Evolutionary conservation across 1,140 invertebrate species (phyloP), one percentile per base, ranked within the genome.

Genomic region (Trypoxylus dichotomus): DNA sequence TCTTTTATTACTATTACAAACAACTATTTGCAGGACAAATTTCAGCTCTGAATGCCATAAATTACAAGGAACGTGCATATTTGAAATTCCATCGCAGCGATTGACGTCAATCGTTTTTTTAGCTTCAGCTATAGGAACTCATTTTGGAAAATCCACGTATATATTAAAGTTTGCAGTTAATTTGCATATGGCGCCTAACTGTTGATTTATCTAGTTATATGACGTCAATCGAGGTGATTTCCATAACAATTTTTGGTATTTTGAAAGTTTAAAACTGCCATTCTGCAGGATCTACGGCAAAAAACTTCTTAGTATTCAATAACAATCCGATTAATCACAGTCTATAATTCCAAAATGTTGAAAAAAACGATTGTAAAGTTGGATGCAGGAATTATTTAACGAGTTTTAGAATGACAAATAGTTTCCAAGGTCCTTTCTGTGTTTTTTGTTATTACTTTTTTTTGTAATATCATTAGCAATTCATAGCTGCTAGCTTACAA

Each of bases 151-250:
- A 24, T 68, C 60, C 60, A 10, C 11, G 60, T 68, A 68, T 68
- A 68, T 24, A 25, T 68, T 68, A 68, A 68, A 68, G 21, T 68
- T 27, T 68, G 60, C 60, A 68, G 27, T 24, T 27, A 24, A 68
- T 68, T 68, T 68, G 60, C 60, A 68, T 68, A 68, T 68, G 60
- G 60, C 60, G 60, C 60, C 60, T 68, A 68, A 68, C 60, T 68
- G 60, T 68, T 68, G 60, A 68, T 68, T 68, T 68, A 68, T 68
- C 60, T 68, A 68, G 60, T 29, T 68, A 68, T 68, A 29, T 68
- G 21, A 68, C 60, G 60, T 68, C 60, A 68, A 68, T 68, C 60
- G 47, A 21, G 1, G 47, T n/a, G 47, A 68, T 68, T 68, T 68
- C 19, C 60, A 68, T 68, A 68, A 68, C 21, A 68, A 68, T 68